Evolutionary conservation across 2,888 invertebrate genomes (phyloP), one percentile per base, ranked within the genome.

Genomic region (Nysson spinosus): DNA sequence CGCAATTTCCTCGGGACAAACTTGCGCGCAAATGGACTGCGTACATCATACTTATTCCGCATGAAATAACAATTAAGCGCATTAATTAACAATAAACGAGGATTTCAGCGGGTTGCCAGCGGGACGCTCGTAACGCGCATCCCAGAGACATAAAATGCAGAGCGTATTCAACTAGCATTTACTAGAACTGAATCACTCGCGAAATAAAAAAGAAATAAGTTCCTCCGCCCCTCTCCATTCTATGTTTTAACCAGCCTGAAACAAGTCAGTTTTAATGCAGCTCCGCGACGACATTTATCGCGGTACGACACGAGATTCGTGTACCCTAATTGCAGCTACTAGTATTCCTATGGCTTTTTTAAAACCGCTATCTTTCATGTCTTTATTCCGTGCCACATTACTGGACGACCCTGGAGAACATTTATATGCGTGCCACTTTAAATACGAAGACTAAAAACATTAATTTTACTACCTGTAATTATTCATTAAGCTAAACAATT

Each of bases 11-110:
- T 17, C 52, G 5, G 37, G 19, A 51, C 66, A 50, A 65, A 50
- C 34, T 51, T 44, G 42, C 35, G 35, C 58, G 43, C 65, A 67
- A n/a, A 67, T 65, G 54, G 58, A 32, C 52, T 12, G 35, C 52
- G 40, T 67, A 12, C 46, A 24, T 67, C 66, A 67, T 67, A 54
- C 60, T 67, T 67, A 66, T 60, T 40, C 24, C 61, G 68, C 68
- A 69, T 67, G 68, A 62, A 61, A 67, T 69, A 69, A 67, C 68
- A 56, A 69, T 69, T 69, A 67, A 43, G 47, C 44, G 63, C 66
- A 73, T 75, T 72, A 75, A 75, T 75, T 72, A 70, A 75, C 68
- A 58, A 75, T 75, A 66, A 75, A 75, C 65, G 65, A 44, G 61
- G 68, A 58, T 65, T 67, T 40, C 32, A 19, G 14, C 44, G 14